Conservation (phyloP, 2,888 invertebrate genomes). For the Cheilosia vernalis region DNA sequence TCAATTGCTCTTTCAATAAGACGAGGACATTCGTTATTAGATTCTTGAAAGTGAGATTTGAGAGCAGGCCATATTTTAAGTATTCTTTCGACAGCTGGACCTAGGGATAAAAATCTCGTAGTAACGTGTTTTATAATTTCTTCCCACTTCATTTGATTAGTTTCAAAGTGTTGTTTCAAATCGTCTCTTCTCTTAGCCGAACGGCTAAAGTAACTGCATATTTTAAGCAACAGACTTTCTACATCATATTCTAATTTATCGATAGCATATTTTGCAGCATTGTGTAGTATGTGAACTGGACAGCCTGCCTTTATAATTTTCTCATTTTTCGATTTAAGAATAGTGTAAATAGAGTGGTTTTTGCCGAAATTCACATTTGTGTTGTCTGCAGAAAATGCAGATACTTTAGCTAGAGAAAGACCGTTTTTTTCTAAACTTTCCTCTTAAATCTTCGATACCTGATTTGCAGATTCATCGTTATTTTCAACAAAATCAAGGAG, state of each 20-base stretch:
- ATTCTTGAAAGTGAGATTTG: constrained; percentile 4
- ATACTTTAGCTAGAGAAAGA: constrained; percentile 23
- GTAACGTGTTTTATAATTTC: constrained; percentile 47
- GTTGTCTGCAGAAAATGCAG: constrained; percentile 22
- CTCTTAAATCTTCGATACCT: constrained; percentile 12
- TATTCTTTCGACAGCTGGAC: constrained; percentile 47
- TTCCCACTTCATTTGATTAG: constrained; percentile 8
- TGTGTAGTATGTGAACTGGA: not conserved
- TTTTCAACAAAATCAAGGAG: constrained; percentile 31
- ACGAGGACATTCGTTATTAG: constrained; percentile 26
- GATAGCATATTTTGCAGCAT: constrained; percentile 27
- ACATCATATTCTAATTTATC: constrained; percentile 43
- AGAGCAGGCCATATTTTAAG: constrained; percentile 19
- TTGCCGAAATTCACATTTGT: constrained; percentile 11
- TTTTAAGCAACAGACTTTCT: constrained; percentile 32
- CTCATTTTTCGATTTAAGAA: constrained; percentile 22
- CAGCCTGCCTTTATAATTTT: constrained; percentile 28
- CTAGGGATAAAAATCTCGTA: constrained; percentile 21
- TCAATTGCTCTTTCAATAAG: not conserved
- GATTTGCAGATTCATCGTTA: constrained; percentile 31
- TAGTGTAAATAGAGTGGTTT: constrained; percentile 29
- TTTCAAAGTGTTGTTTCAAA: constrained; percentile 14
- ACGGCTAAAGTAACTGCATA: constrained; percentile 30
- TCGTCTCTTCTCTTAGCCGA: constrained; percentile 41
- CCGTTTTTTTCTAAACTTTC: constrained; percentile 29